phyloP scores from a whole-genome alignment of 1,140 invertebrate species.

The Cyrtorhinus lividipennis region DNA sequence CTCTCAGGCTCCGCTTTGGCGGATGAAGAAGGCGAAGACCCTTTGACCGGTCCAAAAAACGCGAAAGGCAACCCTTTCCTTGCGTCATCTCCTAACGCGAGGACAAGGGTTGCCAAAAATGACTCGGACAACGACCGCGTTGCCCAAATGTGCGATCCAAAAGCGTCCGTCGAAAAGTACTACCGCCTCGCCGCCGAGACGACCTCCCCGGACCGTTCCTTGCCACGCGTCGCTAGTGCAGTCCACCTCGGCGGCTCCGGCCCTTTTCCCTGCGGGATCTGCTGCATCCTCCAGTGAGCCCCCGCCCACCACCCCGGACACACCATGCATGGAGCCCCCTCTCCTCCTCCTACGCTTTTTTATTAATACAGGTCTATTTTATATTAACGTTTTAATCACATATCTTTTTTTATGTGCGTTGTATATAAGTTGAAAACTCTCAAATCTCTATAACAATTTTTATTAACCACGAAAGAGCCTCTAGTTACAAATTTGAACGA shows the following conservation, averaged over 20 bases:
- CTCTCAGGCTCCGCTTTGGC: neutral
- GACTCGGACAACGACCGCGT: conserved; percentile 12
- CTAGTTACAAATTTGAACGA: no score
- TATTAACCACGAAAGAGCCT: conserved; percentile 5
- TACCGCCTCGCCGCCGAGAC: conserved; percentile 19
- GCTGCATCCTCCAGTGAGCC: conserved; percentile 24
- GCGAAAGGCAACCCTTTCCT: conserved; percentile 30
- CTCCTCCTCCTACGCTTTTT: conserved; percentile 4
- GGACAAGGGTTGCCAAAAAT: conserved; percentile 23
- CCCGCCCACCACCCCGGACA: neutral
- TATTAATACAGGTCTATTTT: conserved; percentile 12
- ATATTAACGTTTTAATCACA: conserved; percentile 18
- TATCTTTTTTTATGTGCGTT: conserved; percentile 17
- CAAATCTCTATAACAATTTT: conserved; percentile 7
- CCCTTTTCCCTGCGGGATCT: conserved; percentile 23
- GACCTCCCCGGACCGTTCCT: neutral
- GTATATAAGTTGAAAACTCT: conserved; percentile 15
- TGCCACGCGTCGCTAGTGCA: conserved; percentile 15
- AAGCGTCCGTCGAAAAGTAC: conserved; percentile 21
- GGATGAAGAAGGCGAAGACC: conserved; percentile 22
- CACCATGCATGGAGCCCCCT: neutral
- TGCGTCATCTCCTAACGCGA: conserved; percentile 28
- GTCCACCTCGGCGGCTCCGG: conserved; percentile 16
- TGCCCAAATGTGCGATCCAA: conserved; percentile 21
- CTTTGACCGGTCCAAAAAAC: conserved; percentile 29